Evolutionary conservation across 2,113 vertebrate species (phyloP).

Genomic region (Lucifuga dentata): DNA sequence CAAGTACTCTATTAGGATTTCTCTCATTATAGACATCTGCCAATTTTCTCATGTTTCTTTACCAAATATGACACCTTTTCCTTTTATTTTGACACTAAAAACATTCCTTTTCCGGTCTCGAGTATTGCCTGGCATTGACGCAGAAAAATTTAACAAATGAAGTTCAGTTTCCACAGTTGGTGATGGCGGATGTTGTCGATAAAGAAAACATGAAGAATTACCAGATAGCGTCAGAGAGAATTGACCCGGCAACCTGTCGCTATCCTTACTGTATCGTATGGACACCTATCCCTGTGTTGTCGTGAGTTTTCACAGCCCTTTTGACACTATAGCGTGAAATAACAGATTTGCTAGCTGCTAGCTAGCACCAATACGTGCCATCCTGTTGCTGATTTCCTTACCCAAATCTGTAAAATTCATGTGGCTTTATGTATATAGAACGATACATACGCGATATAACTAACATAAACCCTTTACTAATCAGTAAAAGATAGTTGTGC

Average conservation of each 20-base stretch:
- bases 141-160: constrained; percentile 67
- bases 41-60: neutral
- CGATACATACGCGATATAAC: too few species aligned
- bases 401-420: neutral
- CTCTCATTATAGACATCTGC: too few species aligned
- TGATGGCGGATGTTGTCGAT: constrained; percentile 92
- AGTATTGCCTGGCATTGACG: neutral
- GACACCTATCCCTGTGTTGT: constrained; percentile 95
- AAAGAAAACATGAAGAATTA: constrained; percentile 88
- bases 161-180: constrained; percentile 75
- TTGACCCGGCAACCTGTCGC: constrained; percentile 86
- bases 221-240: constrained; percentile 78
- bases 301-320: constrained; percentile 84
- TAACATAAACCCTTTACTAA: too few species aligned
- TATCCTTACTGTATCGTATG: constrained; percentile 95
- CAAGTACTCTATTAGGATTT: too few species aligned
- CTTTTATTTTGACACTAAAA: constrained; percentile 31
- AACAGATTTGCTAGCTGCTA: constrained; percentile 49
- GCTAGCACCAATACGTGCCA: constrained; percentile 21
- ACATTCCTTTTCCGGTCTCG: neutral
- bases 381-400: neutral
- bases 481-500: too few species aligned
- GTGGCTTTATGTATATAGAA: too few species aligned
- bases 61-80: rapidly evolving
- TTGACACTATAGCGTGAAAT: constrained; percentile 16